Evolutionary conservation across 2,797 vertebrate species (phyloP).

Genomic region (Darevskia mixta): DNA sequence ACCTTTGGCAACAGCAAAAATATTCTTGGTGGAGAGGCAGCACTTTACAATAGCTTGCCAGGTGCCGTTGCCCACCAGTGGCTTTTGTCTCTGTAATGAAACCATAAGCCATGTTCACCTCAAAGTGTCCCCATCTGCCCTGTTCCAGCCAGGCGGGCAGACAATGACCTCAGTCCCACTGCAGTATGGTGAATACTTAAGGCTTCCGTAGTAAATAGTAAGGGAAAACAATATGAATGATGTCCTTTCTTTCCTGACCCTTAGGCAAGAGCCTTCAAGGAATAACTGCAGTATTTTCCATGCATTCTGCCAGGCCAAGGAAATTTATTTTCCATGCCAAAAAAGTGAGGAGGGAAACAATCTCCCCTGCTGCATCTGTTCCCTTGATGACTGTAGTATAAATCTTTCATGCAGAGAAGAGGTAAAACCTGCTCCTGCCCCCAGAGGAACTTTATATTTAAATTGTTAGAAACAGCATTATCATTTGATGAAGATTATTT

Average conservation of each 20-base stretch:
- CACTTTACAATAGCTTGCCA: neutral
- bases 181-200: neutral
- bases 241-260: neutral
- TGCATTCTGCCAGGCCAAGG: neutral
- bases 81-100: neutral
- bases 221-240: neutral
- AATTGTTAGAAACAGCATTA: neutral
- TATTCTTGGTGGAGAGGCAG: neutral
- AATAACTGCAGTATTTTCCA: neutral
- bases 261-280: neutral
- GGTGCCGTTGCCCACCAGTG: neutral
- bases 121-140: neutral
- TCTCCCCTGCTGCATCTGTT: neutral
- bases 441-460: neutral
- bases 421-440: too few relatives aligned
- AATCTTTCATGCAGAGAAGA: neutral
- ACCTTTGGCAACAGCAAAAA: constrained; percentile 8
- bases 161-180: neutral
- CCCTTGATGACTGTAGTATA: neutral
- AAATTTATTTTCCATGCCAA: neutral
- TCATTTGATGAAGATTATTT: neutral
- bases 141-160: constrained; percentile 3
- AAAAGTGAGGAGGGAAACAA: neutral
- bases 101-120: neutral
- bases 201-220: neutral